Conservation (phyloP, 1,140 invertebrate species). For the Drosophila arawakana region DNA sequence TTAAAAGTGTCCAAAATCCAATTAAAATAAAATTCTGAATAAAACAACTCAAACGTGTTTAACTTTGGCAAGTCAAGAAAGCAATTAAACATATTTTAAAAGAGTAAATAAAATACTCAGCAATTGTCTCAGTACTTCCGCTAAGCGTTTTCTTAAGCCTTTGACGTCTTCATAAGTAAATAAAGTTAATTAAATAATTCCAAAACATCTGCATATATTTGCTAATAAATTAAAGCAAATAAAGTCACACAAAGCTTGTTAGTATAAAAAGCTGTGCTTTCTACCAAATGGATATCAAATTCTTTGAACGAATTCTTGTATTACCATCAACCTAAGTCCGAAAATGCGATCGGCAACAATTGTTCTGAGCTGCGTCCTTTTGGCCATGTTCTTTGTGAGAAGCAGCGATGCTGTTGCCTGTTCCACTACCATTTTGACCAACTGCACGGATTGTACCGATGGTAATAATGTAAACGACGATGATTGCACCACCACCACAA, state of each 20-base stretch:
- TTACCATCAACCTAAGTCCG: not conserved
- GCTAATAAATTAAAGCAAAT: constrained; percentile 14
- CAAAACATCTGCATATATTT: constrained; percentile 51
- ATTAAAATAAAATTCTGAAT: not conserved
- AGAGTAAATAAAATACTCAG: not conserved
- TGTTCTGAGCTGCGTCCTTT: not conserved
- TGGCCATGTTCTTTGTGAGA: constrained; percentile 11
- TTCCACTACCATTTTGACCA: constrained; percentile 10
- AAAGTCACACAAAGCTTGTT: not conserved
- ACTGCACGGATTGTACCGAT: constrained; percentile 22
- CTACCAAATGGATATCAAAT: constrained; percentile 3
- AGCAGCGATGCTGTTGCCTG: constrained; percentile 23
- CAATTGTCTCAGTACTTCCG: too few species aligned
- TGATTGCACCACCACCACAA: constrained; percentile 26
- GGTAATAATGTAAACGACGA: not conserved
- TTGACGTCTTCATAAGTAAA: too few species aligned
- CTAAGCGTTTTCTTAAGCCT: too few species aligned
- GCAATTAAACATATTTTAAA: not conserved
- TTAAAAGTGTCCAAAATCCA: not conserved
- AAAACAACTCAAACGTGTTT: not conserved
- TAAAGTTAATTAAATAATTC: not conserved
- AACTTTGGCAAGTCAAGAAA: not conserved
- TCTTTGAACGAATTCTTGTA: not conserved
- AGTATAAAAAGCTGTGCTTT: constrained; percentile 18
- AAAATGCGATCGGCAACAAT: constrained; percentile 17